A percentile compares a stretch with the other conserved stretches of the same genome.
Conservation (phyloP, 2,797 vertebrate genomes). For the Mallotus villosus region DNA sequence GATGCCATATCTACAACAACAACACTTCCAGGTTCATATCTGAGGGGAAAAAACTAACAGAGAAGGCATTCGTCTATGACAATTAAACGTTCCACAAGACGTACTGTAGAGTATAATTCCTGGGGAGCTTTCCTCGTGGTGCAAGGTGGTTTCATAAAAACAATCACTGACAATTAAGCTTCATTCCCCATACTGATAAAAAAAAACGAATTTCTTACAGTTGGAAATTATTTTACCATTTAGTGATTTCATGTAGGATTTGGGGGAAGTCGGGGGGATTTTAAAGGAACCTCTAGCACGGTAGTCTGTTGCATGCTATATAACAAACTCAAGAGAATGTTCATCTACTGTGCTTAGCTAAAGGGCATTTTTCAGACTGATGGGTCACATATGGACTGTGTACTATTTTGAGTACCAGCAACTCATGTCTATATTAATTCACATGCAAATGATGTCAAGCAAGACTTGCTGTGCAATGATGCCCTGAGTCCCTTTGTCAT, state of each 20-base stretch:
- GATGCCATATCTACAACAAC: not conserved
- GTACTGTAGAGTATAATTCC: constrained; percentile 4
- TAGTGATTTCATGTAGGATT: no score
- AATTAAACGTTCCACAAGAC: not conserved
- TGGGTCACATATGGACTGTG: constrained; percentile 15
- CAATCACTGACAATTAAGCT: not conserved
- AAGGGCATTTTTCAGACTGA: not conserved
- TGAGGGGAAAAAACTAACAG: not conserved
- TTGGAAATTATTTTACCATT: no score
- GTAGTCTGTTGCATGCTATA: not conserved
- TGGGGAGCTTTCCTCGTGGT: not conserved
- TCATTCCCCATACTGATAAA: no score
- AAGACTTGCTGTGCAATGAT: constrained; percentile 10
- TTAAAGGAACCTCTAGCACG: no score
- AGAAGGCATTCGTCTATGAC: not conserved
- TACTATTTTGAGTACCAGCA: constrained; percentile 18
- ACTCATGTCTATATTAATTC: constrained; percentile 28
- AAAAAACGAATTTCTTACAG: no score
- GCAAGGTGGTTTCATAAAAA: not conserved
- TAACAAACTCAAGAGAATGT: not conserved
- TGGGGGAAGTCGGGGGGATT: no score
- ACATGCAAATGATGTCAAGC: constrained; percentile 13
- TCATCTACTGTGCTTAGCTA: constrained; percentile 1
- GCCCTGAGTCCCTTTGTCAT: not conserved
- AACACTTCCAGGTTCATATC: not conserved